Evolutionary conservation across 2,888 invertebrate genomes (phyloP), one percentile per base, ranked within the genome.

Genomic region (Drosophila gaucha): DNA sequence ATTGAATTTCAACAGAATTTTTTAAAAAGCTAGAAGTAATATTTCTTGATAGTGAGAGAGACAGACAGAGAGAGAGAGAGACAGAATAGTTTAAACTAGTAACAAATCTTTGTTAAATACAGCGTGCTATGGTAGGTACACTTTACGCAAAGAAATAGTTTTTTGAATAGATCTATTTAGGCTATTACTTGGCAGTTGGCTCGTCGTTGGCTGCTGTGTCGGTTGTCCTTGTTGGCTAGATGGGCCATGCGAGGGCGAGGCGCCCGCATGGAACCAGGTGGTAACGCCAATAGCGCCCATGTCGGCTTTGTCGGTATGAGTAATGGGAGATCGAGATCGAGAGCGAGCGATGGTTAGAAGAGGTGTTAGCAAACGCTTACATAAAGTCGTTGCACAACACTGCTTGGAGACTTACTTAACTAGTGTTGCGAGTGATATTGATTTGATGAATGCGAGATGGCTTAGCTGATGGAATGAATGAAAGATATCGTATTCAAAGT

Each of bases 231-330:
- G 80, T 44, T 75, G 72, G 51, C 77, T 70, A 70, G 54, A 12
- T 20, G 47, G 57, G 44, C 14, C 68, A 68, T 78, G 77, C 41
- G 78, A 74, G 31, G 80, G 79, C 75, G 90, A 89, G 54, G 90
- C 89, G 72, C 92, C 92, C 66, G 91, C 89, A 89, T 91, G 92
- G 84, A 90, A 92, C 90, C 91, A 92, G 74, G 92, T 92, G 84
- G 92, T 92, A 47, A 92, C 90, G 88, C 91, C 91, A 70, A 92
- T 86, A 72, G 84, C 89, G 77, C 90, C 89, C 73, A 90, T 87
- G 74, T 91, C 91, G 89, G 88, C 91, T 91, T 57, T 30, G 31
- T 52, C 38, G 43, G 49, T 46, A 49, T 14, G 36, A 16, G 57
- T 50, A 50, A 43, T 26, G 14, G 35, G n/a, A 47, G 58, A n/a